Evolutionary conservation across 2,113 vertebrate species (phyloP).

Genomic region (Orientallactaga bullata): DNA sequence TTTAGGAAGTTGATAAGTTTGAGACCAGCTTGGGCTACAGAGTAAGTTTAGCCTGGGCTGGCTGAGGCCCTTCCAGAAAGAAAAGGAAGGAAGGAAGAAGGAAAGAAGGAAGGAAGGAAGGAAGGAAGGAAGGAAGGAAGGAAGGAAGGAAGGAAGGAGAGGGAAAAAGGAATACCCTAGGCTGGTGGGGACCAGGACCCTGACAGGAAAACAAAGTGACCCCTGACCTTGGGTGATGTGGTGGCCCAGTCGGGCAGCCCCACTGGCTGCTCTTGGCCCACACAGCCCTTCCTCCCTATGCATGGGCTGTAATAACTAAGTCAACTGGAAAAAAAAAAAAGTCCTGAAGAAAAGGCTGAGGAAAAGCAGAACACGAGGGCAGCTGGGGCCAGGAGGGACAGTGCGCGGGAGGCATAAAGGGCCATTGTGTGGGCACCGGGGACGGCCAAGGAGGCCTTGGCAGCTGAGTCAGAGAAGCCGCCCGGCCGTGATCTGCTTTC

Average conservation of each 20-base stretch:
- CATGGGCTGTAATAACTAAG: constrained; percentile 84
- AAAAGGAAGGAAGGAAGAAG: too few species aligned
- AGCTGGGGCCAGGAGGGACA: constrained; percentile 86
- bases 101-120: background rate
- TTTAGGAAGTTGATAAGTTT: too few species aligned
- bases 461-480: constrained; percentile 78
- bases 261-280: constrained; percentile 66
- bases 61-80: too few species aligned
- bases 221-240: constrained; percentile 74
- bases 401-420: constrained; percentile 83
- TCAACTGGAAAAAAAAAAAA: constrained; percentile 86
- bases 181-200: constrained; percentile 76
- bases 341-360: constrained; percentile 84
- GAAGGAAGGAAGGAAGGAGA: too few species aligned
- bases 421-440: constrained; percentile 83
- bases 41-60: too few species aligned
- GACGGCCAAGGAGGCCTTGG: constrained; percentile 78
- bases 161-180: constrained; percentile 69
- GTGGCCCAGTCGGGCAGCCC: constrained; percentile 78
- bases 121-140: background rate
- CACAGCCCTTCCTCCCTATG: constrained; percentile 78
- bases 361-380: constrained; percentile 80
- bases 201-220: constrained; percentile 82
- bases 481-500: constrained; percentile 70
- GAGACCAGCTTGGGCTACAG: too few species aligned